Conservation (phyloP, 2,888 invertebrate genomes). For the Yponomeuta cagnagella region DNA sequence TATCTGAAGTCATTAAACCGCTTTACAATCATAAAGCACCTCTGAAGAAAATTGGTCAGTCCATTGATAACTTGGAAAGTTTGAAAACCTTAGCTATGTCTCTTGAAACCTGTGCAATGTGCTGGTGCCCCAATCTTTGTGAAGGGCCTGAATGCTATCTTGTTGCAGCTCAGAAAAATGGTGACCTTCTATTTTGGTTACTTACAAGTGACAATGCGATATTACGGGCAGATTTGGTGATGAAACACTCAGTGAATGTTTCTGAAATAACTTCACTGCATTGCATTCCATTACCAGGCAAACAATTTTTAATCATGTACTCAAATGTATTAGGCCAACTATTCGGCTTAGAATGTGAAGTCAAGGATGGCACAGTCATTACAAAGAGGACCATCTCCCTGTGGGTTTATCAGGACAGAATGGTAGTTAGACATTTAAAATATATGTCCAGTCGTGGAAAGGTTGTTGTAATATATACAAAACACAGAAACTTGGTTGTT, state of each 20-base stretch:
- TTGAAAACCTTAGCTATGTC: neutral
- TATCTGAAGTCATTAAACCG: conserved; percentile 36
- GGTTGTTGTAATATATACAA: conserved; percentile 43
- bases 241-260: conserved; percentile 28
- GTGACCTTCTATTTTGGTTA: conserved; percentile 46
- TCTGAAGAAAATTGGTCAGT: neutral
- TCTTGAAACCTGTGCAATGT: conserved; percentile 43
- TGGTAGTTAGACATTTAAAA: conserved; percentile 38
- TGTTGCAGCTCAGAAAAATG: conserved; percentile 54
- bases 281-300: conserved; percentile 38
- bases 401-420: conserved; percentile 54
- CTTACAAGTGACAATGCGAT: conserved; percentile 26
- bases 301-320: conserved; percentile 37
- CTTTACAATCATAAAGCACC: conserved; percentile 23
- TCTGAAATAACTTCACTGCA: conserved; percentile 38
- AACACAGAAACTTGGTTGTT: conserved; percentile 53
- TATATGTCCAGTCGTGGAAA: conserved; percentile 32
- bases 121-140: conserved; percentile 41
- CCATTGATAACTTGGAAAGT: neutral
- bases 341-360: conserved; percentile 31
- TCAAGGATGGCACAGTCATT: conserved; percentile 29
- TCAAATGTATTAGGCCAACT: conserved; percentile 46
- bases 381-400: conserved; percentile 27
- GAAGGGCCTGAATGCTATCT: conserved; percentile 42
- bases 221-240: conserved; percentile 28